Base-by-base conservation (phyloP, 2,797 vertebrate species). In the Silurus lanzhouensis region DNA sequence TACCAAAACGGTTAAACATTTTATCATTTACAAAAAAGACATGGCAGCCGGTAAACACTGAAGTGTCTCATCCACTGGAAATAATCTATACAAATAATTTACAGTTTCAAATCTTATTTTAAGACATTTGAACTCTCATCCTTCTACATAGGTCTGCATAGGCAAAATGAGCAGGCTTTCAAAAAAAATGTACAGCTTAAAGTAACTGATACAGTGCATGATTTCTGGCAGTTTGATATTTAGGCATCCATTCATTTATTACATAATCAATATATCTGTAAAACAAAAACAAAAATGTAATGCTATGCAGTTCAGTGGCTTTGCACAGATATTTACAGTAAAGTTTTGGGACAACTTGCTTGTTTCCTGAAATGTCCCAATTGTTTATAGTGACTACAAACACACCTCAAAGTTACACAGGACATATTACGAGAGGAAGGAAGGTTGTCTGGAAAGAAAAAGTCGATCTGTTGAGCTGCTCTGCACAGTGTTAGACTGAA, bases 21-120 rank as follows among this genome's bases (percentile, higher is more conserved):
- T 52, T 87, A 86, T 89, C 66, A 86, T 89, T 91, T 91, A 88
- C 83, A 89, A 91, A 90, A 92, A 61, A 81, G 87, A 78, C 14
- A 87, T 7, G 85, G 75, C 63, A 86, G 85, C 87, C 83, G 6
- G 19, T 78, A 71, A 78, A 70, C 71, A 76, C 46, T 31, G 25
- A 82, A 38, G 46, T 20, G 38, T 17, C 57, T 70, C 20, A 44
- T 83, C 82, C 64, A 31, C 60, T 57, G 89, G 78, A 83, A 87
- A 89, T 48, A 89, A 85, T 86, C 84, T 90, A 90, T 89, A 89
- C 89, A 91, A 92, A 91, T 90, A 90, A 91, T 89, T 90, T 91
- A 91, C 83, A 90, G 86, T 66, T 84, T 87, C 77, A 88, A 88
- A 79, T 57, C 87, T 60, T n/a, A 55, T 84, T 78, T 85, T 22